phyloP scores from a whole-genome alignment of 2,888 invertebrate species.

The Eupelmus urozonus region DNA sequence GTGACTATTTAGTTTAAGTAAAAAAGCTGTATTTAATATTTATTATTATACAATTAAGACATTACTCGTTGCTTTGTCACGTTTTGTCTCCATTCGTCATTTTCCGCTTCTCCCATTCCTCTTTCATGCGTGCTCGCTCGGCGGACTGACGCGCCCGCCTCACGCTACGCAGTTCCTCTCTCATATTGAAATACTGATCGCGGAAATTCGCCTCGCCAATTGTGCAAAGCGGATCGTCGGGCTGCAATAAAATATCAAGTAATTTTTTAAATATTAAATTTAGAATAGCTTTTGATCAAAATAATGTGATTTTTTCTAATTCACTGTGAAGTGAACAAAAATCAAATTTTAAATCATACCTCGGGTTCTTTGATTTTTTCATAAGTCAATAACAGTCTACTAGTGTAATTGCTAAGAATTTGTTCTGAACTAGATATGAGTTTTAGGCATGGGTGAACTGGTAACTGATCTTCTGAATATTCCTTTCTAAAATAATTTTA shows the following conservation, averaged over 20 bases:
- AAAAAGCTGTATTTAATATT: conserved; percentile 57
- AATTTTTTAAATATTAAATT: conserved; percentile 26
- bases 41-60: conserved; percentile 57
- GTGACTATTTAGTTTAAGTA: conserved; percentile 51
- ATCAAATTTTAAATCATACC: conserved; percentile 61
- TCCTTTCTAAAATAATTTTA: conserved; percentile 81
- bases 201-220: conserved; percentile 79
- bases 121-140: conserved; percentile 66
- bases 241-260: conserved; percentile 48
- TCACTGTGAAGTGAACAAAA: too few relatives aligned
- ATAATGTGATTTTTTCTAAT: too few relatives aligned
- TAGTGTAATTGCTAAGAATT: conserved; percentile 87
- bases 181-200: conserved; percentile 85
- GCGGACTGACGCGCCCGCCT: conserved; percentile 78
- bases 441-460: conserved; percentile 87
- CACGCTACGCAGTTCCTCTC: conserved; percentile 84
- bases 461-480: conserved; percentile 85
- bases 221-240: conserved; percentile 65
- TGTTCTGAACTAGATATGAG: conserved; percentile 94
- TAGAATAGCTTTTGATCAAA: not conserved
- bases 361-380: conserved; percentile 84
- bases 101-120: conserved; percentile 57
- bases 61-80: conserved; percentile 44
- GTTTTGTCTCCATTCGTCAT: conserved; percentile 49
- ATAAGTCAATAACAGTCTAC: conserved; percentile 91